These are phyloP conservation scores for Epicauta chinensis DNA, from an alignment of 1,140 invertebrate genomes.

Conservation along the genomic window DNA sequence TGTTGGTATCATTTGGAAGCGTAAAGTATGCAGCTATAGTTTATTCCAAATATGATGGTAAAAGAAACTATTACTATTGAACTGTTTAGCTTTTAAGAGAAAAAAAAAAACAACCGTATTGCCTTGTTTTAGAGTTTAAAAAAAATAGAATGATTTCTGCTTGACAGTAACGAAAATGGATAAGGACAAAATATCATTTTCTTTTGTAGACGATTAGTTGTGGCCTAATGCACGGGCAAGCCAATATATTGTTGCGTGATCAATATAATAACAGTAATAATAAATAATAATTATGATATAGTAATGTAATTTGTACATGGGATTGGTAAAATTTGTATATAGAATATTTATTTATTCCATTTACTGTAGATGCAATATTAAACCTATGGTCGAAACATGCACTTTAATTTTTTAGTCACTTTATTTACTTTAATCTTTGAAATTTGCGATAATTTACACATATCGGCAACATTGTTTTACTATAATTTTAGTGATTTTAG, in stretches of 20 bases:
- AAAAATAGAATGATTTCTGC: slow-evolving; percentile 7
- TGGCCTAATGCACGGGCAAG: slow-evolving; percentile 6
- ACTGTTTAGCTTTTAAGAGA: slow-evolving; percentile 13
- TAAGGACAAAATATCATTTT: background rate
- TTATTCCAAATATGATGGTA: slow-evolving; percentile 4
- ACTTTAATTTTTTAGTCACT: no score
- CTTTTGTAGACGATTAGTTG: background rate
- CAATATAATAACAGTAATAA: slow-evolving; percentile 2
- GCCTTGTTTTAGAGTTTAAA: slow-evolving; percentile 11
- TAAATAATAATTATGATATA: background rate
- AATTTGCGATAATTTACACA: no score
- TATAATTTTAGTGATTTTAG: no score
- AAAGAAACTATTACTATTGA: slow-evolving; percentile 8
- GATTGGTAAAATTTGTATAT: slow-evolving; percentile 21
- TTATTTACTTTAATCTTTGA: no score
- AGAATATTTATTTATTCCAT: slow-evolving; percentile 23
- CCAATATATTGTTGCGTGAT: slow-evolving; percentile 12
- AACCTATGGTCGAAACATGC: background rate
- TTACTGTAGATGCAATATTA: slow-evolving; percentile 15
- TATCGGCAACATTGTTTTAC: no score
- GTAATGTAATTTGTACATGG: slow-evolving; percentile 15
- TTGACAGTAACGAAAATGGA: background rate
- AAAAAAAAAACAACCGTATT: slow-evolving; percentile 5
- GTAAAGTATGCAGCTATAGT: no score
- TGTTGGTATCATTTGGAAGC: no score